Percentiles rank a stretch among this genome's conserved stretches.
These are phyloP conservation scores for Gopherus evgoodei DNA, from an alignment of 2,113 vertebrate genomes.

Conservation along the genomic window DNA sequence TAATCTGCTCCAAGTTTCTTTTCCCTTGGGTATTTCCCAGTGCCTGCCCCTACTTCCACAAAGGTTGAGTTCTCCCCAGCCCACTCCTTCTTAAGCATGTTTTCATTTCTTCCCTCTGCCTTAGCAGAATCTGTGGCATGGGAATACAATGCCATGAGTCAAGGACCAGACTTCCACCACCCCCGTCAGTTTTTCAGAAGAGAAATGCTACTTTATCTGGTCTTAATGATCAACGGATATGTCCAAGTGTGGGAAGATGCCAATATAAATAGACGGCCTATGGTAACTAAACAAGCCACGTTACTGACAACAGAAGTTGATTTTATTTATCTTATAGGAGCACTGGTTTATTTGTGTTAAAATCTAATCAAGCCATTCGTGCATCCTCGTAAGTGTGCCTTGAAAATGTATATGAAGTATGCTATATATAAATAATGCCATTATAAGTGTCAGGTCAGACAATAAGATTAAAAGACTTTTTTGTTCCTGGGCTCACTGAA, in stretches of 20 bases:
- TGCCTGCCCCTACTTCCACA: too few species aligned
- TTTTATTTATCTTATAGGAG: background rate
- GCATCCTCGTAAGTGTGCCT: constrained; percentile 15
- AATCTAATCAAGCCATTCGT: background rate
- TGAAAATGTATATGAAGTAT: background rate
- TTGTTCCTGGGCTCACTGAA: constrained; percentile 39
- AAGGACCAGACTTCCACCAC: background rate
- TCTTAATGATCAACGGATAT: background rate
- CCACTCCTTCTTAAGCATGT: too few species aligned
- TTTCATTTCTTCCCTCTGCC: too few species aligned
- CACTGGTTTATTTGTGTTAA: background rate
- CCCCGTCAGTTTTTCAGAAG: background rate
- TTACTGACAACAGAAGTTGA: background rate
- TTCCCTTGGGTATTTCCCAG: too few species aligned
- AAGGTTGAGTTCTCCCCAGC: too few species aligned
- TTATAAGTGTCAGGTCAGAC: background rate
- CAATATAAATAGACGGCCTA: background rate
- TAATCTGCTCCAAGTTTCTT: too few species aligned
- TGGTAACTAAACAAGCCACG: background rate
- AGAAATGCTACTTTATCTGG: background rate
- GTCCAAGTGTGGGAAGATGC: background rate
- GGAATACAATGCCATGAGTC: background rate
- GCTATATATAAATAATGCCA: constrained; percentile 23
- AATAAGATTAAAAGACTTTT: constrained; percentile 39
- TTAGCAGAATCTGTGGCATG: too few species aligned